Percentiles rank a stretch among this genome's conserved stretches.
These are phyloP conservation scores for Eleutherodactylus coqui DNA, from an alignment of 2,797 vertebrate genomes.

Conservation along the genomic window DNA sequence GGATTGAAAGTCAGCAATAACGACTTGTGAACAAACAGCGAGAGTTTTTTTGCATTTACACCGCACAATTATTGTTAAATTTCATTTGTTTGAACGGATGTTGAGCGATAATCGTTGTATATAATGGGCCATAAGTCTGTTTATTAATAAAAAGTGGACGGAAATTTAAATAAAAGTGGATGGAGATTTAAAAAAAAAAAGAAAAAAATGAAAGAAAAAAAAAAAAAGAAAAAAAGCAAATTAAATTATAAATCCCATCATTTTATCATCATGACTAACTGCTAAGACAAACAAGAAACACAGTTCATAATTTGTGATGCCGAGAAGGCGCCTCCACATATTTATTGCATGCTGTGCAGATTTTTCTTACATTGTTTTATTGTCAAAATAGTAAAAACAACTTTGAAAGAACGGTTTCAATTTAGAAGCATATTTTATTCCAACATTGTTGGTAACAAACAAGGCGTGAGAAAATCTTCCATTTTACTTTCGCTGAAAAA, in stretches of 20 bases:
- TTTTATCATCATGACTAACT: background rate
- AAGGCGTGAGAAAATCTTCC: background rate
- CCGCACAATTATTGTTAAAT: too few relatives aligned
- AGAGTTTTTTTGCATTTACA: too few relatives aligned
- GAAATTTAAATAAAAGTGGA: too few relatives aligned
- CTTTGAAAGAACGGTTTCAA: background rate
- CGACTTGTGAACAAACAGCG: too few relatives aligned
- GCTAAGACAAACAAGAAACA: background rate
- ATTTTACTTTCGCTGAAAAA: background rate
- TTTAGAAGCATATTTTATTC: background rate
- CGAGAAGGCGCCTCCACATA: background rate
- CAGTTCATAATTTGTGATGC: background rate
- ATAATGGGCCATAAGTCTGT: too few relatives aligned
- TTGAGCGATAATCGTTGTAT: too few relatives aligned
- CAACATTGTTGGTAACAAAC: background rate
- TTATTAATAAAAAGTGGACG: too few relatives aligned
- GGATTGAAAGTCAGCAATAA: too few relatives aligned
- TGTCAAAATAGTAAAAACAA: background rate
- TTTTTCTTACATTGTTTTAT: background rate
- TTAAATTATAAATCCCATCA: background rate
- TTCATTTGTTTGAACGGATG: too few relatives aligned
- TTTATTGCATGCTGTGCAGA: background rate
- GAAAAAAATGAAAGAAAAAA: too few relatives aligned
- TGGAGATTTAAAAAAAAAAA: too few relatives aligned
- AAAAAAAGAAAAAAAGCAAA: background rate